A percentile compares a stretch with the other conserved stretches of the same genome.
Conservation (phyloP, 2,113 vertebrate genomes). For the Prietella phreatophila region DNA sequence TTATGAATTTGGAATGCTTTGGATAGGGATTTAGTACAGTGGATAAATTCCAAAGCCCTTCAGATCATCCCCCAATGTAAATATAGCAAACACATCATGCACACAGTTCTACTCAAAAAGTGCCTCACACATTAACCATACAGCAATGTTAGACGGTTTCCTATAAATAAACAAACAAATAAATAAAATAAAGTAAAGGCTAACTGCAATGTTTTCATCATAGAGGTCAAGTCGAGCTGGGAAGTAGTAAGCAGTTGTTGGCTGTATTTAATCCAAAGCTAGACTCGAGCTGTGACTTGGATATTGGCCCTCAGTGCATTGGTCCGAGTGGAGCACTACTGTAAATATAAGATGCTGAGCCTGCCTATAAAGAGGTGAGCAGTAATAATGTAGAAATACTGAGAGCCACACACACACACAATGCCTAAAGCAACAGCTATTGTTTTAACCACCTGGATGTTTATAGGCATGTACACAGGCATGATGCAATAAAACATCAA, state of each 20-base stretch:
- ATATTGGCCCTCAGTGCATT: neutral
- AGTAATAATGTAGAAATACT: neutral
- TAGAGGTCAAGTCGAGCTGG: neutral
- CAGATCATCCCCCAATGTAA: neutral
- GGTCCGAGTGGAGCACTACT: neutral
- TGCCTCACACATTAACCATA: neutral
- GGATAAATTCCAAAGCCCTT: neutral
- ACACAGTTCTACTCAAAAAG: neutral
- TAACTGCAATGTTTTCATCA: neutral
- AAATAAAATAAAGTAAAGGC: too few relatives aligned
- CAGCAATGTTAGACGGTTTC: neutral
- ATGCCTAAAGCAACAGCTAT: slow-evolving; percentile 1
- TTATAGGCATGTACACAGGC: neutral
- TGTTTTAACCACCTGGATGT: slow-evolving; percentile 14
- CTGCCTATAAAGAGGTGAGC: slow-evolving; percentile 13
- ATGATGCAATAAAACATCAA: neutral
- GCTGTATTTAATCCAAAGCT: neutral
- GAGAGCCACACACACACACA: neutral
- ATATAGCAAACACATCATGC: neutral
- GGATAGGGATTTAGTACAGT: neutral
- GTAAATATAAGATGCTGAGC: slow-evolving; percentile 26
- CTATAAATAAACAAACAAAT: too few relatives aligned
- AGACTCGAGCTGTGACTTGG: neutral
- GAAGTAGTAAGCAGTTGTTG: neutral
- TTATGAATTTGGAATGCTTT: neutral